Percentiles rank a stretch among this genome's conserved stretches.
phyloP scores from a whole-genome alignment of 2,113 vertebrate genomes.

The Sula dactylatra region DNA sequence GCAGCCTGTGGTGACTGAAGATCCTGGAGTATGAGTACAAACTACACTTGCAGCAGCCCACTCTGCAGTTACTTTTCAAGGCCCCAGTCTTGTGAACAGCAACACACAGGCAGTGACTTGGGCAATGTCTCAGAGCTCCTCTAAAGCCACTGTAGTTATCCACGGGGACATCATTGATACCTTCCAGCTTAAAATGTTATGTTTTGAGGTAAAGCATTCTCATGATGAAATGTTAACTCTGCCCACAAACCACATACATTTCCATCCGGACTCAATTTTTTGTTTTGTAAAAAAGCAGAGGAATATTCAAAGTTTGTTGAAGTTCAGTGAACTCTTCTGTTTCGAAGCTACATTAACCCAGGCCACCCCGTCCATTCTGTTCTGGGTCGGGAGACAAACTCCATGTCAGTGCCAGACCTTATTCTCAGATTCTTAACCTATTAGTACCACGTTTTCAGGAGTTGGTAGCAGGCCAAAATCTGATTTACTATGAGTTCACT shows the following conservation, averaged over 20 bases:
- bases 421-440: not conserved
- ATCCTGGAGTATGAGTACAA: not conserved
- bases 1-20: not conserved
- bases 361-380: not conserved
- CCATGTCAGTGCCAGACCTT: not conserved
- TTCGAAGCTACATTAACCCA: not conserved
- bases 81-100: not conserved
- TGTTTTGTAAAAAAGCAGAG: not conserved
- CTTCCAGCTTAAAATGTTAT: not conserved
- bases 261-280: not conserved
- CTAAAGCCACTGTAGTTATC: not conserved
- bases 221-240: not conserved
- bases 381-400: not conserved
- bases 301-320: not conserved
- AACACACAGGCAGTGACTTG: not conserved
- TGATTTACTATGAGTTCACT: not conserved
- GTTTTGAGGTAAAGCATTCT: not conserved
- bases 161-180: not conserved
- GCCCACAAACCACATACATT: rapidly evolving
- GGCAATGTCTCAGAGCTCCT: not conserved
- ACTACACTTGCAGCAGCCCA: not conserved
- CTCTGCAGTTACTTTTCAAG: not conserved
- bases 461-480: not conserved
- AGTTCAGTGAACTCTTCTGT: not conserved
- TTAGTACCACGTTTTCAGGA: not conserved